These are phyloP conservation scores for Gibbula magus DNA, from an alignment of 2,888 invertebrate genomes.

Conservation along the genomic window DNA sequence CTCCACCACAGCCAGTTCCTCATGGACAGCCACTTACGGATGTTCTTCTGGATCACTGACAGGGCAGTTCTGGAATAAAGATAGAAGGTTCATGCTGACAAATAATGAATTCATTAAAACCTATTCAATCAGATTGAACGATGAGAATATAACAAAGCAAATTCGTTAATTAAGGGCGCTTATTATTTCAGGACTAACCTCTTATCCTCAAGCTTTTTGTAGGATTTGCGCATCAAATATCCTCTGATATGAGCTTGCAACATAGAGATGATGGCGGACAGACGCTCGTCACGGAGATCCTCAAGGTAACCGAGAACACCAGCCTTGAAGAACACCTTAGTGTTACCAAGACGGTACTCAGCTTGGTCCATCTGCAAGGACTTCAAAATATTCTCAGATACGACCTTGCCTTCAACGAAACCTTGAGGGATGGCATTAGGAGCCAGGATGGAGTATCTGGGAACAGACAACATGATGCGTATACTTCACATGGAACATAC, in stretches of 20 bases:
- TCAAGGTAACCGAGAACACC: conserved; percentile 99
- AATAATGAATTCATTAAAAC: too few relatives aligned
- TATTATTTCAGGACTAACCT: conserved; percentile 78
- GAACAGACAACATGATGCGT: background rate
- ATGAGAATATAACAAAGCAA: background rate
- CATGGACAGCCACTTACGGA: conserved; percentile 98
- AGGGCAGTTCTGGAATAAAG: conserved; percentile 84
- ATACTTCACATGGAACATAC: background rate
- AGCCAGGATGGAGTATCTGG: conserved; percentile 95
- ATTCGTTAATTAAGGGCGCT: background rate
- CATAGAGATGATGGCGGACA: conserved; percentile 97
- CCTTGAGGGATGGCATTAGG: conserved; percentile 83
- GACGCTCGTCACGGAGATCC: conserved; percentile 99
- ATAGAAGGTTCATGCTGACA: background rate
- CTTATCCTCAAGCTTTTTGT: conserved; percentile 98
- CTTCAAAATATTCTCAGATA: conserved; percentile 80
- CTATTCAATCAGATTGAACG: background rate
- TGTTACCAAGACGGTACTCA: conserved; percentile 97
- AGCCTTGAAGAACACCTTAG: conserved; percentile 99
- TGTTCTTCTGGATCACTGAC: conserved; percentile 98
- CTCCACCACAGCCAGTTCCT: conserved; percentile 99
- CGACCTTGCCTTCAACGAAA: conserved; percentile 79
- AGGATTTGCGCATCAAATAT: conserved; percentile 83
- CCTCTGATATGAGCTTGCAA: conserved; percentile 92
- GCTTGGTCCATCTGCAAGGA: conserved; percentile 88